Base-by-base conservation (phyloP, 2,797 vertebrate species). In the Saguinus oedipus region DNA sequence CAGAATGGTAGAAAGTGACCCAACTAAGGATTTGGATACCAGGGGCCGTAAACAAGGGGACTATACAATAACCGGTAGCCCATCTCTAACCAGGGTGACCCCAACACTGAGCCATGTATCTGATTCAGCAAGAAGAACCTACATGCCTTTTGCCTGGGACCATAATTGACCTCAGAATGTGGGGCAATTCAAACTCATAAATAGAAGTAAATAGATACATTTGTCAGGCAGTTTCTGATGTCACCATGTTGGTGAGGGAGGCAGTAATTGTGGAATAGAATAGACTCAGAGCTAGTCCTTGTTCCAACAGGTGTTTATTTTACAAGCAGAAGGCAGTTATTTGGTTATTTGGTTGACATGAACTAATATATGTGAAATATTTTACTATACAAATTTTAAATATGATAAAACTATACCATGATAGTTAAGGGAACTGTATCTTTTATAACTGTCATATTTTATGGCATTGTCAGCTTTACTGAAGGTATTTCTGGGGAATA, bases 401-500 rank as follows among this genome's bases (percentile, higher is more conserved):
- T 48, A 33, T 17, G 33, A 19, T 78, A n/a, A 68, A 68, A 4
- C 30, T 68, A n/a, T 68, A 15, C 33, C 89, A 61, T 70, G 20
- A 85, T 20, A 83, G 15, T 42, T 86, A 4, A 88, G n/a, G 48
- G 74, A 81, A 33, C 7, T 74, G 44, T 81, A 80, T 20, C 20
- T 87, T 95, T 94, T 78, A 57, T 82, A n/a, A 26, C 1, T 90
- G 2, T 76, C 50, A 55, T 87, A 87, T 48, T 81, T 91, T 46
- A 81, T 17, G 26, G 1, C 13, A 84, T 95, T 96, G 88, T 10
- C 55, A 95, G 11, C 11, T 39, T 80, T 19, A 55, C 1, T 79
- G 89, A 55, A 93, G 48, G 27, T 85, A 90, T 84, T 95, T 90
- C 76, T 97, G 20, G 30, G 74, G 80, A 95, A 74, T 57, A 36